Evolutionary conservation across 2,797 vertebrate species (phyloP), one percentile per base, ranked within the genome.

Genomic region (Sciaenops ocellatus): DNA sequence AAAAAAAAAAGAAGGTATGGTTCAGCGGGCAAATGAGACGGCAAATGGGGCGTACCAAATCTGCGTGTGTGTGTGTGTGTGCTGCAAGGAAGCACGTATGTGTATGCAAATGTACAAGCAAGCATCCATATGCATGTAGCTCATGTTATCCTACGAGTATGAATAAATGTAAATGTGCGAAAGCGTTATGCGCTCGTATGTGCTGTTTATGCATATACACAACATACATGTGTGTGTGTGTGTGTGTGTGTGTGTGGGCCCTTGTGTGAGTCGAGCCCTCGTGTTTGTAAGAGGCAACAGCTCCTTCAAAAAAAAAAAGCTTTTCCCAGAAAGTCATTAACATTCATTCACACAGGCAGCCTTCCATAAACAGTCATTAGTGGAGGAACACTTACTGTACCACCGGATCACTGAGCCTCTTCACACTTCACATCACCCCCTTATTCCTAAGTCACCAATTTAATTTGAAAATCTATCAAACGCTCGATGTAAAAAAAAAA

Each of bases 301-400:
- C 73, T 57, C 52, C 76, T 72, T 80, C 55, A 76, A 70, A 75
- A 38, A 72, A 76, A 70, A 75, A 38, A 72, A 78, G 59, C 76
- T 30, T 82, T 84, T 78, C 69, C 5, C 72, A 84, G 73, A 81
- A 81, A 60, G 24, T 81, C 86, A 85, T 87, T 86, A 86, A 59
- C 64, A 67, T 79, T 82, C 77, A 80, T 83, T 69, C 70, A 80
- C 62, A n/a, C 72, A 52, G 71, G 64, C 89, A 86, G 68, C 81
- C 65, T 73, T 86, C 82, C 81, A 85, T 80, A 82, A 89, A 85
- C 88, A 88, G 77, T 76, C 85, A 84, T 90, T 82, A 91, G 83
- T 69, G 51, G 69, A 79, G 69, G 69, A 85, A 69, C 80, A 26
- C 82, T 80, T 41, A 47, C 62, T 60, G 80, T 79, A 59, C 59